Evolutionary conservation across 2,113 vertebrate genomes (phyloP), one percentile per base, ranked within the genome.

Genomic region (Aythya baeri): DNA sequence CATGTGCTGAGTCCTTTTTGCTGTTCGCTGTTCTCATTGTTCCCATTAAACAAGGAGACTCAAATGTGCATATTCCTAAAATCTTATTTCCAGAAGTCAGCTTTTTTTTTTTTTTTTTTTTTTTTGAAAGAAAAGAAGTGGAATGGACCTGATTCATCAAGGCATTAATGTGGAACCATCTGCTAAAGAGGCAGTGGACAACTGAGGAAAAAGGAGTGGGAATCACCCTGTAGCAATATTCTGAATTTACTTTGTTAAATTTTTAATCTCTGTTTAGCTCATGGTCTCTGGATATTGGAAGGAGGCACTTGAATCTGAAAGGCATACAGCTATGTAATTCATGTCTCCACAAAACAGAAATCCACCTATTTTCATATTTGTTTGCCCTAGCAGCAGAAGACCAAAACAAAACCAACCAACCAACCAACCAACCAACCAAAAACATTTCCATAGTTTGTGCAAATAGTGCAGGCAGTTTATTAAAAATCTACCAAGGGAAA

Each of bases 401-500:
- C 4, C 3, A 57, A 73, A 26, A 86, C 26, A 17, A 34, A 18
- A 4, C 38, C 38, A 41, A 13, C 41, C 41, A 41, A 41, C 41
- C 41, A 41, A 41, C 12, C 41, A 41, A 41, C 41, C 41, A 41
- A 41, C 12, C 11, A 41, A 41, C 4, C 38, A 41, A 41, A 41
- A 41, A 41, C 41, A 41, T 41, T 95, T 92, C 57, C 75, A 92
- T n/a, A 31, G 66, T 41, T 81, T 89, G 67, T 79, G 32, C 73
- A 93, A 95, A 92, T 29, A 92, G 89, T 57, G 63, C 1, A 22
- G 57, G 52, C 78, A 93, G 58, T 93, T 94, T 92, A 89, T 95
- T 95, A 95, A 95, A 96, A 96, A 83, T 44, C 88, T 91, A 92
- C 86, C 77, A 91, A 81, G 94, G 72, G 92, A 68, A 97, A 94